Evolutionary conservation across 2,113 vertebrate species (phyloP).

Genomic region (Ursus arctos): DNA sequence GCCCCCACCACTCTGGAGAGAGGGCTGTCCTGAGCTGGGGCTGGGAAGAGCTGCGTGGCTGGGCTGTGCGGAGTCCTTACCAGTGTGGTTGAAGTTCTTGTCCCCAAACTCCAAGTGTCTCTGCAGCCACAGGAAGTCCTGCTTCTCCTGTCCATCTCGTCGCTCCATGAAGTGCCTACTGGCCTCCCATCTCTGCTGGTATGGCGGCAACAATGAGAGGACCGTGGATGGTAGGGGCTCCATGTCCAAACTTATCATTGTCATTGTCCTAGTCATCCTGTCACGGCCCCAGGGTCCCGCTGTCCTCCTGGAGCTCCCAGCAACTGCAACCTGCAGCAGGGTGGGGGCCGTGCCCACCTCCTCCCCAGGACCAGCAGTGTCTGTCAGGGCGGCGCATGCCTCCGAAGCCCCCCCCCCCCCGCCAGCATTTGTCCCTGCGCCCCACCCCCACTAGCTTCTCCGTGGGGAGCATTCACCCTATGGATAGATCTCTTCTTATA

Average conservation of each 20-base stretch:
- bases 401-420: background rate
- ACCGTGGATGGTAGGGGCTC: background rate
- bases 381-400: background rate
- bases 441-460: background rate
- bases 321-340: background rate
- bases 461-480: background rate
- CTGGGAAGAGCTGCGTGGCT: background rate
- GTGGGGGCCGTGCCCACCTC: background rate
- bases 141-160: background rate
- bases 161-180: background rate
- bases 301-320: background rate
- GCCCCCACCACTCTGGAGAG: no score
- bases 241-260: background rate
- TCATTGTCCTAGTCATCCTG: background rate
- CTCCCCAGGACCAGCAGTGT: background rate
- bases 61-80: background rate
- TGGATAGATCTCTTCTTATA: background rate
- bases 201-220: fast-evolving
- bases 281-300: fast-evolving
- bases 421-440: background rate
- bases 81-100: background rate
- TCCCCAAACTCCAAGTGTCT: background rate
- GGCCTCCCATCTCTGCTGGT: background rate
- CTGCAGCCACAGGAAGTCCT: background rate
- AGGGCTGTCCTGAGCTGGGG: background rate